Base-by-base conservation (phyloP, 2,113 vertebrate species). In the Chaetodon auriga region DNA sequence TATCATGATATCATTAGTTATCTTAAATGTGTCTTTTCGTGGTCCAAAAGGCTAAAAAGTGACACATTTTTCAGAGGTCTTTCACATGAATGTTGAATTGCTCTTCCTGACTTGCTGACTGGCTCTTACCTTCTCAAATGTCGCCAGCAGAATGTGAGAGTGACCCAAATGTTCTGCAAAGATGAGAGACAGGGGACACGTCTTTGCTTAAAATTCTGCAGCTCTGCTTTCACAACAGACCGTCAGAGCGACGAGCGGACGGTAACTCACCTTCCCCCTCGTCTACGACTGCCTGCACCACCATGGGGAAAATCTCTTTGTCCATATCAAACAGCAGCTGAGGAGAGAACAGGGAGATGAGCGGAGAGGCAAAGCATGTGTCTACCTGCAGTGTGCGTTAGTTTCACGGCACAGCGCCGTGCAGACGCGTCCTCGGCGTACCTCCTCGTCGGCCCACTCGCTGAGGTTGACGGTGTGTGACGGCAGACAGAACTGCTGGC, bases 401-500 rank as follows among this genome's bases (percentile, higher is more conserved):
- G 18, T 45, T 53, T 55, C 16, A 54, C 0, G 7, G 18, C 38
- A 19, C 23, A 58, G 9, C 25, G 41, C 60, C 55, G 30, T 14
- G 45, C 43, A 65, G 62, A 5, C 25, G 1, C 9, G 25, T 61
- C 30, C 25, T n/a, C 60, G 14, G 30, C 75, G 23, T 87, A 99
- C 98, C 97, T 99, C 98, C 0, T 99, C 98, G 16, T 99, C 97
- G 0, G 96, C 95, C 98, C 98, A 99, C 79, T 99, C 96, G 0
- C 98, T 97, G 48, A 97, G 97, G 91, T 99, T 98, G 60, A 99
- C 95, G 0, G 96, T 97, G 89, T 99, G 98, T 15, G 98, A 98
- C 35, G 98, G 98, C 83, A 99, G 92, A 45, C 97, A 98, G 95
- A 99, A 99, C 94, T 99, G 98, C 94, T 99, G 98, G 89, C 96